phyloP scores from a whole-genome alignment of 2,113 vertebrate species.

The Labeo catla region DNA sequence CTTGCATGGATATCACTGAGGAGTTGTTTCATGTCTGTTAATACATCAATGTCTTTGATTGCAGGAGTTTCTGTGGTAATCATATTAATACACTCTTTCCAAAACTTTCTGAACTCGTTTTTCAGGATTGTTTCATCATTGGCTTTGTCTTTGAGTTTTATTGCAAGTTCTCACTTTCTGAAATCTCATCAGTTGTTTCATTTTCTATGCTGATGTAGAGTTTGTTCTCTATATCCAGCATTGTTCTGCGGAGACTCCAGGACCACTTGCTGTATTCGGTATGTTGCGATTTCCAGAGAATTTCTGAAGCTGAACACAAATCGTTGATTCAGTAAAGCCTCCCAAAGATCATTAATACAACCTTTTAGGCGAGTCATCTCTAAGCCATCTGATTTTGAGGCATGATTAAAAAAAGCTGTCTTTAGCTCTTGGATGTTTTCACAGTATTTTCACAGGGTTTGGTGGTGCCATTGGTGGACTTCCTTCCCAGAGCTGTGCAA shows the following conservation, averaged over 20 bases:
- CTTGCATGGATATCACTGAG: too few relatives aligned
- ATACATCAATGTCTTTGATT: too few relatives aligned
- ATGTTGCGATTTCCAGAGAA: conserved; percentile 63
- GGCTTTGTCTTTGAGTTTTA: conserved; percentile 22
- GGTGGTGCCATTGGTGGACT: conserved; percentile 60
- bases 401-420: conserved; percentile 21
- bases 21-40: too few relatives aligned
- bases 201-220: conserved; percentile 57
- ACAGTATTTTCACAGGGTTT: conserved; percentile 58
- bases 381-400: conserved; percentile 37
- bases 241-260: too few relatives aligned
- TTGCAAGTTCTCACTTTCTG: conserved; percentile 20
- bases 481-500: conserved; percentile 35
- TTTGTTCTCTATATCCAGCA: conserved; percentile 64
- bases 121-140: conserved; percentile 33
- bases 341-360: too few relatives aligned
- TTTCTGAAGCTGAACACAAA: conserved; percentile 75
- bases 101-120: conserved; percentile 54
- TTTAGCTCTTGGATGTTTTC: conserved; percentile 56
- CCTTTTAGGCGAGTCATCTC: conserved; percentile 64
- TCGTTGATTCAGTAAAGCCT: conserved; percentile 53
- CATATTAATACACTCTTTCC: too few relatives aligned
- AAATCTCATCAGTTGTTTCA: not conserved
- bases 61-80: too few relatives aligned
- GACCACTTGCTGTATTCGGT: conserved; percentile 44